Conservation (phyloP, 1,140 invertebrate species). For the Drosophila melanica region DNA sequence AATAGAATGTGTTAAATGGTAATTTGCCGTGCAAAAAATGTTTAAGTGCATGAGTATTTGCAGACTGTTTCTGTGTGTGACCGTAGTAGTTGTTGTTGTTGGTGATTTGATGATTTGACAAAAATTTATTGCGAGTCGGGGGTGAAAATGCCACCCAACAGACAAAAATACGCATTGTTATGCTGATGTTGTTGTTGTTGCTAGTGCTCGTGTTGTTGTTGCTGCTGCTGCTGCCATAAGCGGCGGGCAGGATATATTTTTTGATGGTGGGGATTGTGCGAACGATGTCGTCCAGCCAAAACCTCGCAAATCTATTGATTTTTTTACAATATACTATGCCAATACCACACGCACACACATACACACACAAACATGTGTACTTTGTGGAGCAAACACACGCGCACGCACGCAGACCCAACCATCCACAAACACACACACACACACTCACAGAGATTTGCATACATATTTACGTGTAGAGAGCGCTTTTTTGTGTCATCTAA, state of each 20-base stretch:
- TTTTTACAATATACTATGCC: slow-evolving; percentile 67
- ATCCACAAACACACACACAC: slow-evolving; percentile 6
- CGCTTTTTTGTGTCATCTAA: slow-evolving; percentile 19
- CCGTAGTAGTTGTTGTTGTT: background rate
- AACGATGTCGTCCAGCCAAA: slow-evolving; percentile 26
- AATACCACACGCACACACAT: slow-evolving; percentile 44
- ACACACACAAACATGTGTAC: slow-evolving; percentile 32
- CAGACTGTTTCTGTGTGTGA: background rate
- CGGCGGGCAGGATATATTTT: slow-evolving; percentile 20
- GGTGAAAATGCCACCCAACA: slow-evolving; percentile 13
- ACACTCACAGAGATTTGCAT: slow-evolving; percentile 15
- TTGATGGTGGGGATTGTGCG: slow-evolving; percentile 1
- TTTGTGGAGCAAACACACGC: slow-evolving; percentile 11
- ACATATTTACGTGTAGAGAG: background rate
- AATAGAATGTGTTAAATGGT: slow-evolving; percentile 46
- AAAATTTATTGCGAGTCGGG: background rate
- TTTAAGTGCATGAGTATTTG: background rate
- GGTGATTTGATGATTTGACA: background rate
- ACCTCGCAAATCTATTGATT: slow-evolving; percentile 68
- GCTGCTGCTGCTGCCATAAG: slow-evolving; percentile 2
- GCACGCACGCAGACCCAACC: slow-evolving; percentile 10
- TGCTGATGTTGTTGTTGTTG: slow-evolving; percentile 28
- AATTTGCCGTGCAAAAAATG: slow-evolving; percentile 9
- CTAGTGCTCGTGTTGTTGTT: slow-evolving; percentile 14
- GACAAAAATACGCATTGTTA: slow-evolving; percentile 39